Evolutionary conservation across 2,797 vertebrate genomes (phyloP).

Genomic region (Falco berigora): DNA sequence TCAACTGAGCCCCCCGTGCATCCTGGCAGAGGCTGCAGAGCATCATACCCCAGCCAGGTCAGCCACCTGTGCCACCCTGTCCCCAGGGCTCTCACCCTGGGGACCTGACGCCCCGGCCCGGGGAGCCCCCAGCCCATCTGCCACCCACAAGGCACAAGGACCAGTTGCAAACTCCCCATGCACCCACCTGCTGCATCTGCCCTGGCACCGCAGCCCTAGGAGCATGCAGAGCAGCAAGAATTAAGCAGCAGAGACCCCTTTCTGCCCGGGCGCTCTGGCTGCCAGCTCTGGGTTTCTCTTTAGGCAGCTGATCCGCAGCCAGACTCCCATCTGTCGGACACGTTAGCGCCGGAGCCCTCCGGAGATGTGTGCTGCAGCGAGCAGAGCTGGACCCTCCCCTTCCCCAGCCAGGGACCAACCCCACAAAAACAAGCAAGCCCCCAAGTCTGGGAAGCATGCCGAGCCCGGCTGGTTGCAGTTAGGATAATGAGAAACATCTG

Average conservation of each 20-base stretch:
- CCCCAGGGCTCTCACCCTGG: fast-evolving
- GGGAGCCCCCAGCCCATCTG: not conserved
- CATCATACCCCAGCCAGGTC: fast-evolving
- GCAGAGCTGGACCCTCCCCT: not conserved
- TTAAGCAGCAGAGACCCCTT: not conserved
- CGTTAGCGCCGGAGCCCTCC: constrained; percentile 15
- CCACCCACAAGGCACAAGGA: not conserved
- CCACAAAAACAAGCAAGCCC: not conserved
- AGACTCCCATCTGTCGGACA: constrained; percentile 61
- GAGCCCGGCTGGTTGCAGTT: constrained; percentile 48
- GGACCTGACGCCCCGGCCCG: not conserved
- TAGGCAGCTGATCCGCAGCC: constrained; percentile 51
- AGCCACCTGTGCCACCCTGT: not conserved
- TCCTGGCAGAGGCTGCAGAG: not conserved
- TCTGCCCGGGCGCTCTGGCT: not conserved
- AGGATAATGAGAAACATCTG: constrained; percentile 68
- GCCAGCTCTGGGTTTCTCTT: constrained; percentile 45
- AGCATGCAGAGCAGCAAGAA: not conserved
- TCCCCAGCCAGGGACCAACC: not conserved
- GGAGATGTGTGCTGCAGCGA: not conserved
- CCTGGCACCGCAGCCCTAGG: not conserved
- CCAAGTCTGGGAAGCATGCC: constrained; percentile 18
- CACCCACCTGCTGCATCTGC: not conserved
- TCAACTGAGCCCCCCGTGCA: not conserved
- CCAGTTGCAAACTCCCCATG: not conserved